These are phyloP conservation scores for Tetrao urogallus DNA, from an alignment of 2,113 vertebrate genomes.

Conservation along the genomic window DNA sequence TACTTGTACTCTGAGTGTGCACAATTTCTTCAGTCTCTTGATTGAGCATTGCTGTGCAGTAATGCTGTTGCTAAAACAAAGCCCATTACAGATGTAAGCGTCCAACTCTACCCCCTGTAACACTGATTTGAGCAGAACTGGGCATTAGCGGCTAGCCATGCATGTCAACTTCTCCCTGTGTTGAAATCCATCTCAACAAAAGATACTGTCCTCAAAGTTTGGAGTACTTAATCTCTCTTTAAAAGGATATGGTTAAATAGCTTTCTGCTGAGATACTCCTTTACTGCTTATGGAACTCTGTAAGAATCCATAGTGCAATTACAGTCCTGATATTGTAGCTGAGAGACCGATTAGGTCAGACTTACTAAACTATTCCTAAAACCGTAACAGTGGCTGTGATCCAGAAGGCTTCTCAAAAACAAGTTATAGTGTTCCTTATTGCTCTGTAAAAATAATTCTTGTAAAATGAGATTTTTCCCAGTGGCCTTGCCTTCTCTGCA, in stretches of 20 bases:
- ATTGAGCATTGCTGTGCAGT: not conserved
- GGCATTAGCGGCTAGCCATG: not conserved
- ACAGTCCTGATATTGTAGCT: not conserved
- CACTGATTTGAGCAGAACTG: not conserved
- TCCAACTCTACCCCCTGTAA: not conserved
- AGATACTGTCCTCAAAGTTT: not conserved
- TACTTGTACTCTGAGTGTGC: not conserved
- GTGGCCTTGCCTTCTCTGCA: not conserved
- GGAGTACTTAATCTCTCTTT: not conserved
- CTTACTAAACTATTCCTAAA: constrained; percentile 32
- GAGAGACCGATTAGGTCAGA: constrained; percentile 39
- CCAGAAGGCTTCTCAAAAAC: not conserved
- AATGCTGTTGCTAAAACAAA: not conserved
- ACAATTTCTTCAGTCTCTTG: not conserved
- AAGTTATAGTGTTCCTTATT: not conserved
- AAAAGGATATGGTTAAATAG: constrained; percentile 28
- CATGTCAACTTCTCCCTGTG: not conserved
- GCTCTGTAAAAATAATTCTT: constrained; percentile 4
- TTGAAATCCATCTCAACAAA: not conserved
- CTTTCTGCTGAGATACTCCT: constrained; percentile 5
- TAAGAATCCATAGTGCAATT: constrained; percentile 32
- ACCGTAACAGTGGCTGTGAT: not conserved
- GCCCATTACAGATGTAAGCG: not conserved
- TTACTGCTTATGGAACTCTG: not conserved
- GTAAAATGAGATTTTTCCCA: not conserved